phyloP scores from a whole-genome alignment of 2,888 invertebrate genomes.

The Unio delphinus region DNA sequence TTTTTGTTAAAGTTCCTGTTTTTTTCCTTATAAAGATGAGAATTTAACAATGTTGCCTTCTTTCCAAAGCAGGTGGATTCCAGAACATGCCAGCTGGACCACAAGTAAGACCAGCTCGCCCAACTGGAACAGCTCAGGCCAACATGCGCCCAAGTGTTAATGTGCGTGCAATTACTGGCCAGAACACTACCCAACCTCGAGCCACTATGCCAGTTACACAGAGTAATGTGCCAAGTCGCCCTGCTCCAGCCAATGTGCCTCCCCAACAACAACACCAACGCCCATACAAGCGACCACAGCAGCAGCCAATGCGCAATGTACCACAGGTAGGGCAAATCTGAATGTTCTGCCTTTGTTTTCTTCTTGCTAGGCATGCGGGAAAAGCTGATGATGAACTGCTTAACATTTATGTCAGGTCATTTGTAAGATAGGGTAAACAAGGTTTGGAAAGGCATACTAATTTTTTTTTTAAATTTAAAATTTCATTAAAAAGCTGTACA shows the following conservation, averaged over 20 bases:
- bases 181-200: slow-evolving; percentile 74
- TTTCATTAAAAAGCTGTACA: too few relatives aligned
- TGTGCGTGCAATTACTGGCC: slow-evolving; percentile 87
- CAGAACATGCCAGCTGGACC: slow-evolving; percentile 42
- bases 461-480: too few relatives aligned
- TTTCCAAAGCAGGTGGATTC: slow-evolving; percentile 30
- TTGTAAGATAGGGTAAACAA: too few relatives aligned
- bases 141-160: slow-evolving; percentile 64
- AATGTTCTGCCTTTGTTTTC: too few relatives aligned
- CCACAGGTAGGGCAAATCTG: too few relatives aligned
- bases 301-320: slow-evolving; percentile 8
- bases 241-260: slow-evolving; percentile 14
- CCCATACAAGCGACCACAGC: slow-evolving; percentile 28
- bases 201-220: slow-evolving; percentile 74
- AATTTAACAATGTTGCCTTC: too few relatives aligned
- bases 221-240: slow-evolving; percentile 30
- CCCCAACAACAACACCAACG: slow-evolving; percentile 20
- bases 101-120: slow-evolving; percentile 38
- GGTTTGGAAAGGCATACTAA: too few relatives aligned
- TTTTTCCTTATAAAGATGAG: too few relatives aligned
- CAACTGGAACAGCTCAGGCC: slow-evolving; percentile 35
- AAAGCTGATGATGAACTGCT: too few relatives aligned
- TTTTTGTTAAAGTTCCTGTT: too few relatives aligned
- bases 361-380: too few relatives aligned
- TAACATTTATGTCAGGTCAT: too few relatives aligned